A percentile compares a stretch with the other conserved stretches of the same genome.
phyloP scores from a whole-genome alignment of 1,140 invertebrate species.

The Brachionus calyciflorus region DNA sequence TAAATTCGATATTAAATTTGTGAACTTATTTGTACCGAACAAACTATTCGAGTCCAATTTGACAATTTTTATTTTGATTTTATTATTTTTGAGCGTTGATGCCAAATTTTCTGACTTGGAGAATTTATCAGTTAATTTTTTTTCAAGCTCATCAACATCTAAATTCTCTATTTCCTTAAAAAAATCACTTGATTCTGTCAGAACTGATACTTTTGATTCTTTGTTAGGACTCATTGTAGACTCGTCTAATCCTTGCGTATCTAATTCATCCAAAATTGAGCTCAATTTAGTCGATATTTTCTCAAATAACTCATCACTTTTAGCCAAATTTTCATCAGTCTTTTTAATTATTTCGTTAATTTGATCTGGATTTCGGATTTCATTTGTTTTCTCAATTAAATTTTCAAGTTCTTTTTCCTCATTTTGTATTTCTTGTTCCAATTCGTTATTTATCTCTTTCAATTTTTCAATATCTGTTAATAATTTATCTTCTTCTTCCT shows the following conservation, averaged over 20 bases:
- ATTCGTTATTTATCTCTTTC: not conserved
- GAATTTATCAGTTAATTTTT: not conserved
- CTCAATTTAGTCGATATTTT: not conserved
- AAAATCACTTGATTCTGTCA: not conserved
- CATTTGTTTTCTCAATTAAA: not conserved
- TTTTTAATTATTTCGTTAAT: not conserved
- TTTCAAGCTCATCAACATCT: not conserved
- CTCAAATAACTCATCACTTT: conserved; percentile 11
- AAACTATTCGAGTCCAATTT: not conserved
- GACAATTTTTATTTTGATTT: conserved; percentile 16
- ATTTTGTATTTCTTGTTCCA: not conserved
- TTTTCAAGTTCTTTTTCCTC: not conserved
- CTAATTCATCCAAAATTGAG: not conserved
- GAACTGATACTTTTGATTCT: not conserved
- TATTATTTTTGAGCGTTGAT: not conserved
- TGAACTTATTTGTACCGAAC: not conserved
- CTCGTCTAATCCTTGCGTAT: not conserved
- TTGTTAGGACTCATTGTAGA: not conserved
- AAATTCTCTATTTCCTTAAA: conserved; percentile 1
- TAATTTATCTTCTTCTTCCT: not conserved
- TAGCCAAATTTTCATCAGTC: not conserved
- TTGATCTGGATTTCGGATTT: not conserved
- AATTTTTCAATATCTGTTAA: not conserved
- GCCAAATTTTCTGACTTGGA: not conserved
- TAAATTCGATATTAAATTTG: not conserved